Evolutionary conservation across 2,888 invertebrate genomes (phyloP), one percentile per base, ranked within the genome.

Genomic region (Leptinotarsa rubiginosa): DNA sequence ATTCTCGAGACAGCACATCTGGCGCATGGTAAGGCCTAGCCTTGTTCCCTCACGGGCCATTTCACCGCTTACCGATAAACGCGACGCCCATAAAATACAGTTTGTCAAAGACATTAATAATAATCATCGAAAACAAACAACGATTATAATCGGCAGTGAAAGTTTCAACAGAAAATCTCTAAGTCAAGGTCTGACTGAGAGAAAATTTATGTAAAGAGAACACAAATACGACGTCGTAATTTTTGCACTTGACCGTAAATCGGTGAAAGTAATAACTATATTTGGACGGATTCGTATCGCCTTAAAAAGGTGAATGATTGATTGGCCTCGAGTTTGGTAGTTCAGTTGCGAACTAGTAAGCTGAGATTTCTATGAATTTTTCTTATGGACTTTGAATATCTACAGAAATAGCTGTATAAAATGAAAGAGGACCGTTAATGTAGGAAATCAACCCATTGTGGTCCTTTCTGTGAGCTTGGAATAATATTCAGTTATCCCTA

Each of bases 181-280:
- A 75, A 75, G 77, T 79, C 78, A 78, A 79, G 78, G 79, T 78
- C 77, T 65, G 49, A 7, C 62, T 41, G 62, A 62, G 62, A 76
- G 77, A 75, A 78, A 77, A 78, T 78, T 64, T 78, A 78, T 75
- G 76, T 72, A 77, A 75, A 52, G 72, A 73, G 78, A 74, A 73
- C 77, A 71, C 65, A 54, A 56, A 73, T 69, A 49, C 64, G 64
- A 64, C 65, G 41, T 73, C 68, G 68, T 68, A 69, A 74, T 78
- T 78, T 78, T 78, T 74, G 76, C 72, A 78, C 71, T 71, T 71
- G 65, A 67, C 59, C 64, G 69, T 59, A 52, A 69, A 69, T 47
- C 56, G 20, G 69, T 56, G 69, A 69, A 69, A 69, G 69, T 69
- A 54, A 68, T 68, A 54, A 12, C 68, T 68, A 47, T 68, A 68